Base-by-base conservation (phyloP, 2,888 invertebrate species). In the Philereme vetulata region DNA sequence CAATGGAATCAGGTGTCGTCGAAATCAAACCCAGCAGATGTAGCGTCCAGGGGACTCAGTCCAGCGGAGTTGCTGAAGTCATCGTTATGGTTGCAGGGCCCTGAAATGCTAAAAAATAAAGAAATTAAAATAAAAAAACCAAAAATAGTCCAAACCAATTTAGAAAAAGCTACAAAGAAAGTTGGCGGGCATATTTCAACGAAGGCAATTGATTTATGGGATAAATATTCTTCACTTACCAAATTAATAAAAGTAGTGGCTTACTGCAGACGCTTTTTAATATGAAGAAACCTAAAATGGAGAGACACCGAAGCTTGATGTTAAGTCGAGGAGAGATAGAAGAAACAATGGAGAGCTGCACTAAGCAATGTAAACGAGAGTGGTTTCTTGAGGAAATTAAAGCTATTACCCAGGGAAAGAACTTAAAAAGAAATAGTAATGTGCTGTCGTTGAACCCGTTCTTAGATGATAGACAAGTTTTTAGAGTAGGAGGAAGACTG, bases 1-100 rank as follows among this genome's bases (percentile, higher is more conserved):
- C 58, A 51, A 0, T 67, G 64, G 67, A 45, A 40, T 6, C 52
- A 64, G 45, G 58, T 64, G 4, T 9, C 34, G 3, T 50, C 66
- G 1, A 45, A 50, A 5, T 45, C 62, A 4, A 70, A 67, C 45
- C 66, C 67, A 35, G 67, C 69, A 7, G 66, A n/a, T n/a, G n/a
- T n/a, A n/a, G n/a, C n/a, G n/a, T n/a, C n/a, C n/a, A n/a, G n/a
- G n/a, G n/a, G n/a, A 70, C 33, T 32, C 32, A 33, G 46, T 33
- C 58, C 65, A 34, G 21, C 63, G 8, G 60, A 57, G 5, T 52
- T 44, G 7, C 4, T 8, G 4, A 47, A 40, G 4, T 43, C 21
- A 42, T 5, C 10, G 4, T 35, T 51, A 10, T 57, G 57, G 53
- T 43, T 40, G 35, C 10, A 21, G 4, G 4, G 6, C n/a, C n/a